Percentiles rank a stretch among this genome's conserved stretches.
These are phyloP conservation scores for Trichopria drosophilae DNA, from an alignment of 2,888 invertebrate species.

Conservation along the genomic window DNA sequence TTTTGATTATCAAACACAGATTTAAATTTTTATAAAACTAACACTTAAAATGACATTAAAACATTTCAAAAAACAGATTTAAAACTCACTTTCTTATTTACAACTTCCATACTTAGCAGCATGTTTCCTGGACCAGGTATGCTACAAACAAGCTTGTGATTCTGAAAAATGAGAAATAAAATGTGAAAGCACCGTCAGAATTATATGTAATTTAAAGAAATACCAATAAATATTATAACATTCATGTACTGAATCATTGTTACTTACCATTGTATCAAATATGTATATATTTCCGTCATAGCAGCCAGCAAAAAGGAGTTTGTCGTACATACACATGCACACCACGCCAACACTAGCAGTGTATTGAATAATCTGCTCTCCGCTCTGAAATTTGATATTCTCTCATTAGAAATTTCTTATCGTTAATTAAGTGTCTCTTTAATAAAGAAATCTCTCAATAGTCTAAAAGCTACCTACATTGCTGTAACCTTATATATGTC, in stretches of 20 bases:
- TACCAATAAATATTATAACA: neutral
- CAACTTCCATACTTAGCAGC: slow-evolving; percentile 71
- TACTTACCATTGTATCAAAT: slow-evolving; percentile 61
- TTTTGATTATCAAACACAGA: too few relatives aligned
- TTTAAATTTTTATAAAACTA: neutral
- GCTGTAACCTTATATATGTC: too few relatives aligned
- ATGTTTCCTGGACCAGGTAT: slow-evolving; percentile 73
- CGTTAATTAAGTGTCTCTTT: neutral
- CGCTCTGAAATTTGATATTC: slow-evolving; percentile 62
- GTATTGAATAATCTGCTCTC: slow-evolving; percentile 64
- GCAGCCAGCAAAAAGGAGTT: slow-evolving; percentile 72
- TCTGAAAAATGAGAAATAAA: slow-evolving; percentile 38
- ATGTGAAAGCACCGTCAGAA: neutral
- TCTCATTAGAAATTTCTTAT: neutral
- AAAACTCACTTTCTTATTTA: slow-evolving; percentile 65
- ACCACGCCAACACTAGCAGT: slow-evolving; percentile 73
- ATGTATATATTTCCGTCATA: slow-evolving; percentile 79
- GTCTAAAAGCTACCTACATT: too few relatives aligned
- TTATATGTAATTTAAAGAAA: neutral
- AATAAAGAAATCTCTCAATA: too few relatives aligned
- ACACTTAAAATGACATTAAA: neutral
- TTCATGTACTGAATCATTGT: neutral
- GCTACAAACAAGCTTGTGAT: slow-evolving; percentile 63
- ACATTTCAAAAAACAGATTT: slow-evolving; percentile 3
- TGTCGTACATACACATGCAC: slow-evolving; percentile 68